Evolutionary conservation across 2,888 invertebrate species (phyloP), one percentile per base, ranked within the genome.

Genomic region (Zele albiditarsus): DNA sequence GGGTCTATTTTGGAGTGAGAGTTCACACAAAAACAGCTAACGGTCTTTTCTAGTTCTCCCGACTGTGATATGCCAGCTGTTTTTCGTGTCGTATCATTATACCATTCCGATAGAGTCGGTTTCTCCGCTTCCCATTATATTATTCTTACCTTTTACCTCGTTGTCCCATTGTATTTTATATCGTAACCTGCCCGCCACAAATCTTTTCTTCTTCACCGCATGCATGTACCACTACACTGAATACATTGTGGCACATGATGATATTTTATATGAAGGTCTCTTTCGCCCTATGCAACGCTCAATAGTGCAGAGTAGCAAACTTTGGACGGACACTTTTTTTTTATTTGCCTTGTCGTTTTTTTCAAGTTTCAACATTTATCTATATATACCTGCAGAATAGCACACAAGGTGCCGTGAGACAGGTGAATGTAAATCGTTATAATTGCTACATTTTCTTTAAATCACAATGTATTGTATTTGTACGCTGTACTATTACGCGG

Each of bases 1-100:
- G 80, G 83, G 77, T 78, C 79, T 80, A 38, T 65, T 49, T 16
- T 3, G 14, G 12, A 62, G 76, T 77, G 76, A 79, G 73, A 63
- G 65, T 4, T 63, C 42, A 65, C 70, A 66, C 72, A 71, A 53
- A 53, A 20, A 20, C 20, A 74, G 16, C 42, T 85, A 84, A 85
- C 85, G 84, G 84, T 82, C 80, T 80, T 79, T 80, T 53, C 20
- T 12, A 12, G 38, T 6, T 38, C 10, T 8, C 12, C 46, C 65
- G 12, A 62, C 65, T 73, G 68, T 80, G 80, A 84, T 77, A 81
- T 82, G 82, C 85, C 84, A 84, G 82, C 82, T 84, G 85, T 82
- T 83, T 76, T 67, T 31, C 16, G 14, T 23, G 53, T 53, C 1
- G 20, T 62, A 73, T 42, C 33, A 23, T 49, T 14, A 38, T 12